Evolutionary conservation across 2,797 vertebrate genomes (phyloP), one percentile per base, ranked within the genome.

Genomic region (Phrynocephalus vlangalii): DNA sequence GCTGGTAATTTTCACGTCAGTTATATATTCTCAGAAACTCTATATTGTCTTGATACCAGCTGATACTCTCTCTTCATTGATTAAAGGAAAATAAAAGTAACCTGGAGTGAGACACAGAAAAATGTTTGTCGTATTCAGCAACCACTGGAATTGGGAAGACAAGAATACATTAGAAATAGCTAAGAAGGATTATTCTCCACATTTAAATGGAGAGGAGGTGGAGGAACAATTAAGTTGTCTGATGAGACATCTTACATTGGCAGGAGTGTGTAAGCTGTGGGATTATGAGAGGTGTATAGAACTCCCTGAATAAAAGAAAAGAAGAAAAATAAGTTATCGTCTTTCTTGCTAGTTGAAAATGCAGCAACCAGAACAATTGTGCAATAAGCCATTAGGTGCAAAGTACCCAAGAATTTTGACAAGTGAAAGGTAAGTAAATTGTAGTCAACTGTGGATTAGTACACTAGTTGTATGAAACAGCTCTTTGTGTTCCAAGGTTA

Each of bases 261-360:
- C 76, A 78, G 76, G 76, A 48, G 11, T 13, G 1, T 78, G 15
- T 28, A 26, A 50, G 75, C 8, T 77, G 26, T 48, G 38, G 20
- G 7, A 56, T 78, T 56, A 78, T 44, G 26, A 78, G 26, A 78
- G 16, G 24, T 9, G 44, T 52, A 48, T 22, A 52, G 24, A 78
- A 52, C 5, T 78, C 5, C 66, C 22, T 82, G 33, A 48, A 67
- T 67, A 10, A 68, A 68, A 56, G 38, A 56, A 56, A 44, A 67
- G 63, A 67, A 13, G 26, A 20, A 33, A 68, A 48, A 28, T 6
- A 82, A 1, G 63, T 82, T 10, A 9, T 81, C 28, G 38, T 3
- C 22, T 8, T 11, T 3, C 10, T 78, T 60, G 84, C 9, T 6
- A n/a, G 1, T 0, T 44, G 6, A 56, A 0, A 0, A 0, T 82